Evolutionary conservation across 2,888 invertebrate genomes (phyloP).

Genomic region (Melanargia galathea): DNA sequence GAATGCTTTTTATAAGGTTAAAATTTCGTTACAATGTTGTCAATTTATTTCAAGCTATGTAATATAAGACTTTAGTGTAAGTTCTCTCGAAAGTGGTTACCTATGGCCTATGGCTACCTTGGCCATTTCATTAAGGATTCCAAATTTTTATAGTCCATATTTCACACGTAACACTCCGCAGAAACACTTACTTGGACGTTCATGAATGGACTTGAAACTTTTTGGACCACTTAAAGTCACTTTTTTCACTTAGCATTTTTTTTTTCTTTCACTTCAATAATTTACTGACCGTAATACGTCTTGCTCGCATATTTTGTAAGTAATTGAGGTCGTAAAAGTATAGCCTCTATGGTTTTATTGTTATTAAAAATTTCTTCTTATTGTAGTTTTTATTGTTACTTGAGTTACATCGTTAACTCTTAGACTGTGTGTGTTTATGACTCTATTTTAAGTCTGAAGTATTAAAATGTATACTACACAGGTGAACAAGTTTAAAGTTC

Average conservation of each 20-base stretch:
- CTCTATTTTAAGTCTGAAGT: no score
- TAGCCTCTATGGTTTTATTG: slow-evolving; percentile 6
- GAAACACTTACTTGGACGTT: slow-evolving; percentile 37
- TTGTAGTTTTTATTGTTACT: not conserved
- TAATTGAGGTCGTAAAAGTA: slow-evolving; percentile 19
- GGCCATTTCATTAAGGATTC: slow-evolving; percentile 28
- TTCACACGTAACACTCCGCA: slow-evolving; percentile 32
- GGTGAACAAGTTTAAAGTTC: no score
- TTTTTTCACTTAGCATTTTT: slow-evolving; percentile 11
- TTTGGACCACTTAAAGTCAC: slow-evolving; percentile 26
- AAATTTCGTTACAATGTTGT: slow-evolving; percentile 2
- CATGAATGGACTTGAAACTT: slow-evolving; percentile 29
- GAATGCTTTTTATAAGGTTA: not conserved
- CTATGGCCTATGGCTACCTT: not conserved
- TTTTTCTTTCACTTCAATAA: slow-evolving; percentile 1
- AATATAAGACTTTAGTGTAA: not conserved
- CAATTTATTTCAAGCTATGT: not conserved
- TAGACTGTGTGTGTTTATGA: not conserved
- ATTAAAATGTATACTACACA: no score
- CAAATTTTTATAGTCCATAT: slow-evolving; percentile 37
- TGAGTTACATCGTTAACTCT: not conserved
- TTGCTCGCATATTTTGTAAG: slow-evolving; percentile 16
- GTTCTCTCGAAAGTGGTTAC: not conserved
- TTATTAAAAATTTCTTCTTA: not conserved
- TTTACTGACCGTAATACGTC: slow-evolving; percentile 15